Evolutionary conservation across 2,797 vertebrate genomes (phyloP).

Genomic region (Ispidina picta): DNA sequence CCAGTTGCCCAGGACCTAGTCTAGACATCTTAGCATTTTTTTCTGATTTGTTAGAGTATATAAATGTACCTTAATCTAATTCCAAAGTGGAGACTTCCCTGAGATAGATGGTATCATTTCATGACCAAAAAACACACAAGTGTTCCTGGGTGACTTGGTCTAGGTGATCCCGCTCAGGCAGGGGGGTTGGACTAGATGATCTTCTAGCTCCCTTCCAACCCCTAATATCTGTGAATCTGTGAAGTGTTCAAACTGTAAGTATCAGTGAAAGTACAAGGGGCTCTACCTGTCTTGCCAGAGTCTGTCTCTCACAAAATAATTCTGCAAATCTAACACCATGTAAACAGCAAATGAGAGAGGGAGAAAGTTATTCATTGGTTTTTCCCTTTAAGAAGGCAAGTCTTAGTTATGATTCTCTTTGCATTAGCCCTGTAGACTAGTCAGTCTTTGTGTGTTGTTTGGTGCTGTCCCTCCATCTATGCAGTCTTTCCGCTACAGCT

Average conservation of each 20-base stretch:
- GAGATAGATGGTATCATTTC: background rate
- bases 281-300: background rate
- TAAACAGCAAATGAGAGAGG: background rate
- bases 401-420: background rate
- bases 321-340: background rate
- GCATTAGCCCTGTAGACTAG: background rate
- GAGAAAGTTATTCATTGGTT: background rate
- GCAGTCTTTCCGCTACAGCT: background rate
- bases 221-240: no score
- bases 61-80: background rate
- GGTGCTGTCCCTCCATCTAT: background rate
- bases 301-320: background rate
- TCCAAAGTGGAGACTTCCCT: background rate
- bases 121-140: background rate
- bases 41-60: background rate
- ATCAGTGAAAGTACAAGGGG: background rate
- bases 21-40: background rate
- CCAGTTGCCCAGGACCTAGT: background rate
- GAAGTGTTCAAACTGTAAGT: background rate
- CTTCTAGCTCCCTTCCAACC: no score
- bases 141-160: background rate
- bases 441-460: background rate
- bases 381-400: background rate
- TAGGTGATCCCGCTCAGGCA: no score
- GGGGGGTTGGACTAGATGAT: no score